These are phyloP conservation scores for Trachelipus rathkii DNA, from an alignment of 1,140 invertebrate genomes.

Conservation along the genomic window DNA sequence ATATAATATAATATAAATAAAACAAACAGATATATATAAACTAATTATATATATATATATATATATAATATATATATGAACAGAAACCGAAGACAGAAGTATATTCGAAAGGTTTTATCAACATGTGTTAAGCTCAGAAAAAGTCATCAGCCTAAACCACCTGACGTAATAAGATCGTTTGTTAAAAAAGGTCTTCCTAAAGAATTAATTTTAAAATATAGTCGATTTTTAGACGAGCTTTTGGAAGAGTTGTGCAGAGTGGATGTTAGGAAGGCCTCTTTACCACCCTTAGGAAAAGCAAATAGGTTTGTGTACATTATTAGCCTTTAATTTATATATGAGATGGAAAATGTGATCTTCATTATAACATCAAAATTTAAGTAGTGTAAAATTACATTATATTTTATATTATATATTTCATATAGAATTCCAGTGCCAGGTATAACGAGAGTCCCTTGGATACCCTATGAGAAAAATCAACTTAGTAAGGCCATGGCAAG, in stretches of 20 bases:
- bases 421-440: background rate
- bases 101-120: background rate
- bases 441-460: background rate
- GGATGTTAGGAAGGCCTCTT: background rate
- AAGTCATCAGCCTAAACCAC: background rate
- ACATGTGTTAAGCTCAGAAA: background rate
- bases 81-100: background rate
- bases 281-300: background rate
- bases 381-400: too few species aligned
- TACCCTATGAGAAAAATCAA: slow-evolving; percentile 24
- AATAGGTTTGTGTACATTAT: background rate
- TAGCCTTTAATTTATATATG: too few species aligned
- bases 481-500: slow-evolving; percentile 41
- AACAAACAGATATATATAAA: too few species aligned
- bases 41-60: too few species aligned
- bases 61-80: too few species aligned
- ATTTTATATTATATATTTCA: too few species aligned
- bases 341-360: too few species aligned
- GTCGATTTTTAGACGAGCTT: background rate
- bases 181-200: background rate
- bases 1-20: too few species aligned
- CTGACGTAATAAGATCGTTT: background rate
- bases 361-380: too few species aligned
- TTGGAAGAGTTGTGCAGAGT: background rate
- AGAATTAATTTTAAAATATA: background rate